A percentile compares a stretch with the other conserved stretches of the same genome.
Conservation (phyloP, 1,140 invertebrate species). For the Macrobrachium nipponense region DNA sequence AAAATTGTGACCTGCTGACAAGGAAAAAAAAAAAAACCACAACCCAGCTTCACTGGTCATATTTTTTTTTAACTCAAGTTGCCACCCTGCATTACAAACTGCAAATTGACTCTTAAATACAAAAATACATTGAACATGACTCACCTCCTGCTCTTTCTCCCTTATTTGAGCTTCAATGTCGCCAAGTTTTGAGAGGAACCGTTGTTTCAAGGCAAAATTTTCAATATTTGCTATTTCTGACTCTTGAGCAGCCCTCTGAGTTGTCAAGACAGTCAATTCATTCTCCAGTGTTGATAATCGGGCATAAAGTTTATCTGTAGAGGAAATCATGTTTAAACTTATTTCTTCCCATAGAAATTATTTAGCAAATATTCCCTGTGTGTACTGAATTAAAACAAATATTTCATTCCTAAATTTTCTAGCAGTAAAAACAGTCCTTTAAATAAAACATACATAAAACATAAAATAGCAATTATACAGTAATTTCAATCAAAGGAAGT, state of each 20-base stretch:
- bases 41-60: too few relatives aligned
- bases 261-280: conserved; percentile 79
- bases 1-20: too few relatives aligned
- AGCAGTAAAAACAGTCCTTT: too few relatives aligned
- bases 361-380: too few relatives aligned
- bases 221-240: conserved; percentile 87
- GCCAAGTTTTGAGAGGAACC: conserved; percentile 85
- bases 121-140: background rate
- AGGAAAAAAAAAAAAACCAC: too few relatives aligned
- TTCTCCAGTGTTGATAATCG: conserved; percentile 49
- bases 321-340: background rate
- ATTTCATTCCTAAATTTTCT: too few relatives aligned
- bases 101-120: background rate
- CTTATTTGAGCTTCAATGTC: conserved; percentile 81
- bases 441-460: too few relatives aligned
- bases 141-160: conserved; percentile 83
- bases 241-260: conserved; percentile 81
- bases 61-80: too few relatives aligned
- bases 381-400: too few relatives aligned
- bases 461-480: too few relatives aligned
- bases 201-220: conserved; percentile 82
- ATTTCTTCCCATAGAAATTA: too few relatives aligned
- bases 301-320: conserved; percentile 52
- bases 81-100: background rate
- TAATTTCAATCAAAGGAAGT: too few relatives aligned